Conservation (phyloP, 64 coral and sea anemone genomes). For the Montipora cactus region DNA sequence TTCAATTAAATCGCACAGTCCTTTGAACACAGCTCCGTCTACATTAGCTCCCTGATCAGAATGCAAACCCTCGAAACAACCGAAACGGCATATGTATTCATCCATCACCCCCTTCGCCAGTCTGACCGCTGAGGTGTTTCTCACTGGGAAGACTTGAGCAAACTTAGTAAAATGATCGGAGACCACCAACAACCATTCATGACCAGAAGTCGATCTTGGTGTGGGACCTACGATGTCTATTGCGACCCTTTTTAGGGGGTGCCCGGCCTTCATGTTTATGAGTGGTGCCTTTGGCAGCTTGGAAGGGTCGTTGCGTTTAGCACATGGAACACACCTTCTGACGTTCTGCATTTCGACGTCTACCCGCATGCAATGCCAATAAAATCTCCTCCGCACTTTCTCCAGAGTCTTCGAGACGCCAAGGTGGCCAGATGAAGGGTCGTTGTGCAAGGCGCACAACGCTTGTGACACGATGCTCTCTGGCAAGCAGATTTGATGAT, state of each 20-base stretch:
- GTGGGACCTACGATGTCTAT: conserved; percentile 38
- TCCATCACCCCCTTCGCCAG: conserved; percentile 3
- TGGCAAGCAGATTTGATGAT: not conserved
- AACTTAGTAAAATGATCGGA: conserved; percentile 68
- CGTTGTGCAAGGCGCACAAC: conserved; percentile 1
- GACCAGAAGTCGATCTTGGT: not conserved
- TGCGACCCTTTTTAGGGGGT: conserved; percentile 42
- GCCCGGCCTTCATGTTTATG: conserved; percentile 48
- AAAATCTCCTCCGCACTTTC: conserved; percentile 35
- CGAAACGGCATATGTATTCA: conserved; percentile 32
- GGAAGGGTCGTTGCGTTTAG: not conserved
- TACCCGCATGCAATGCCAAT: conserved; percentile 18
- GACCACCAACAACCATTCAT: conserved; percentile 55
- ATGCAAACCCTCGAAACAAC: conserved; percentile 6
- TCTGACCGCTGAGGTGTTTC: too few species aligned
- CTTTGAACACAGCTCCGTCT: not conserved
- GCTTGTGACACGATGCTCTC: not conserved
- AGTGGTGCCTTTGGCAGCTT: conserved; percentile 32
- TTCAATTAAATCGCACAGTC: conserved; percentile 22
- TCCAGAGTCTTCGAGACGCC: too few species aligned
- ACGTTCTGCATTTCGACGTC: conserved; percentile 39
- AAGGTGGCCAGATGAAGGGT: not conserved
- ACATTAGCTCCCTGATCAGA: not conserved
- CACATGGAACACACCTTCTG: conserved; percentile 12
- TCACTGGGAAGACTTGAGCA: too few species aligned